Evolutionary conservation across 2,797 vertebrate genomes (phyloP).

Genomic region (Melanotaenia parkinsoni): DNA sequence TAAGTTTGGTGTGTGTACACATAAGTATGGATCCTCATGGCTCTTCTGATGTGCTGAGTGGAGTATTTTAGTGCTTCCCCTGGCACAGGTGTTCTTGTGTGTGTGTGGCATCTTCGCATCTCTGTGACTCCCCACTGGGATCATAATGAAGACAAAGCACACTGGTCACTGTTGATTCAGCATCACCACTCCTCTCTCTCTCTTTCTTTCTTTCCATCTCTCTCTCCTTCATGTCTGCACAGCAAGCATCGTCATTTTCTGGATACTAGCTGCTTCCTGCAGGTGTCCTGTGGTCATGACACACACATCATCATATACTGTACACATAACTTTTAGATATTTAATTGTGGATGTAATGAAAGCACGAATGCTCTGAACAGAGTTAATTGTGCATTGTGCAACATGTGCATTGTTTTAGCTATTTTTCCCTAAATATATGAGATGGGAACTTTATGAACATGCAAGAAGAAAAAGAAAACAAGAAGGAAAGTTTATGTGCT

Average conservation of each 20-base stretch:
- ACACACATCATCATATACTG: constrained; percentile 13
- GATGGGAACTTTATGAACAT: constrained; percentile 8
- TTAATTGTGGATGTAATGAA: background rate
- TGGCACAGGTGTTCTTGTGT: constrained; percentile 76
- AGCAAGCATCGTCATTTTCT: constrained; percentile 55
- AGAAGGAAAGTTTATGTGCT: constrained; percentile 49
- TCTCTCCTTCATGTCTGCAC: constrained; percentile 40
- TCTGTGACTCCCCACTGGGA: constrained; percentile 83
- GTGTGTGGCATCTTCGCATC: constrained; percentile 54
- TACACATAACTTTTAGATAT: constrained; percentile 3
- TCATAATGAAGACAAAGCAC: constrained; percentile 94
- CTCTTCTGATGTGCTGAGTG: constrained; percentile 92
- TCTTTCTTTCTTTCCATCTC: constrained; percentile 15
- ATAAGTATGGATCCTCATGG: constrained; percentile 82
- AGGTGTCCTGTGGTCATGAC: constrained; percentile 16
- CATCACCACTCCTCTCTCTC: constrained; percentile 67
- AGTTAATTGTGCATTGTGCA: background rate
- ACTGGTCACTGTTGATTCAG: constrained; percentile 94
- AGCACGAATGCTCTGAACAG: background rate
- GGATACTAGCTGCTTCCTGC: constrained; percentile 24
- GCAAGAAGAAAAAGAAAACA: constrained; percentile 21
- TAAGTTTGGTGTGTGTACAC: constrained; percentile 43
- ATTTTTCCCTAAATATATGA: background rate
- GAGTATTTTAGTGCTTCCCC: constrained; percentile 82
- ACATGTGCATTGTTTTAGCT: background rate